phyloP scores from a whole-genome alignment of 92 coral and sea anemone species.

The Zoanthus sansibaricus region DNA sequence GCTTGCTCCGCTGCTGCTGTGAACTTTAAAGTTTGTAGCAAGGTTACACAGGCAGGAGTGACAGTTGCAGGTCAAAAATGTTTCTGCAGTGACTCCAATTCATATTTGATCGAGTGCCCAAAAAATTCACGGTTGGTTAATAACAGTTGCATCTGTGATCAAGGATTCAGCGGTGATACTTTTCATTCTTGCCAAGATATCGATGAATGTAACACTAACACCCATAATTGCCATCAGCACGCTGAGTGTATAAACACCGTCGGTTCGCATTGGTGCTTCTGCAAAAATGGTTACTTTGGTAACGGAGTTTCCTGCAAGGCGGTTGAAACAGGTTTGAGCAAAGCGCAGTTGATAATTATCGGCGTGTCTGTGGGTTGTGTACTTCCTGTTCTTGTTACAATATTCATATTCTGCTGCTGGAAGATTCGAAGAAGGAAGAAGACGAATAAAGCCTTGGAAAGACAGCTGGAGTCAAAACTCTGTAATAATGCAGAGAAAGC shows the following conservation, averaged over 20 bases:
- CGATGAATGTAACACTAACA: not conserved
- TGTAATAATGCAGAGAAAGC: not conserved
- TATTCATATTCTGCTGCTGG: slow-evolving; percentile 31
- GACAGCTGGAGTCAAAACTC: slow-evolving; percentile 1
- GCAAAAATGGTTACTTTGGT: slow-evolving; percentile 25
- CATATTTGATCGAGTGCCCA: not conserved
- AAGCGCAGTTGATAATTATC: slow-evolving; percentile 15
- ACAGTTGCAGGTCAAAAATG: not conserved
- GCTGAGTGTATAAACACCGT: slow-evolving; percentile 24
- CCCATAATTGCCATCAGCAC: not conserved
- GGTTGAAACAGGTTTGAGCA: slow-evolving; percentile 1
- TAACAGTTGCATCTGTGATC: slow-evolving; percentile 29
- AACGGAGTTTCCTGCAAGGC: slow-evolving; percentile 27
- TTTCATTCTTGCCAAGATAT: not conserved
- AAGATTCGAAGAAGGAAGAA: slow-evolving; percentile 2
- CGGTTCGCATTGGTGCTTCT: slow-evolving; percentile 14
- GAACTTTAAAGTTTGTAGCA: not conserved
- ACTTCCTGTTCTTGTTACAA: not conserved
- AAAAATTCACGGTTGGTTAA: not conserved
- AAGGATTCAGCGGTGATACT: slow-evolving; percentile 10
- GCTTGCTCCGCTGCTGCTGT: slow-evolving; percentile 29
- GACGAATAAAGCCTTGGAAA: not conserved
- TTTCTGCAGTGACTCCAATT: slow-evolving; percentile 11
- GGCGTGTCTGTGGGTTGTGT: slow-evolving; percentile 3
- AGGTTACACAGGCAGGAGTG: no score